Evolutionary conservation across 2,113 vertebrate genomes (phyloP), one percentile per base, ranked within the genome.

Genomic region (Buteo buteo): DNA sequence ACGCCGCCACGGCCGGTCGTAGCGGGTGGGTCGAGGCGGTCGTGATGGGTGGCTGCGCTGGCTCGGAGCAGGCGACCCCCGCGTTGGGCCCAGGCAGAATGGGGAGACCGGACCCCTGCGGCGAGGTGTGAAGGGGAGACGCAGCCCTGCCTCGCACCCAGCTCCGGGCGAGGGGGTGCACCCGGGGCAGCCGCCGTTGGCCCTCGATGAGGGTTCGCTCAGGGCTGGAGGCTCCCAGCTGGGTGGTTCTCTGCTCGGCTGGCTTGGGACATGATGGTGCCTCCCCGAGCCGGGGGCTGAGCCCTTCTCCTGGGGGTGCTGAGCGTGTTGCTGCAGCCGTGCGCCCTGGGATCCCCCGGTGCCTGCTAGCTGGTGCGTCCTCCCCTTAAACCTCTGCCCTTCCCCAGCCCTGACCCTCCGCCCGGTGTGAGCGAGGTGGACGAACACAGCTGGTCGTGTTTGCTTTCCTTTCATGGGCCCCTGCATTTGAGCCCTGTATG

Each of bases 171-270:
- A 10, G 38, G 47, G 34, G 18, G 4, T 10, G 36, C 1, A 4
- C 13, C 45, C 11, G n/a, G 28, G 36, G 7, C 20, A 22, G 28
- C 42, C 0, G 0, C 0, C 0, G 20, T 3, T 52, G 7, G 34
- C 44, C 40, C 24, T 38, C 9, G 16, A 0, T 2, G 21, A 45
- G 34, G 65, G 31, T 5, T 92, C 50, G 1, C 18, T 44, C 2
- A 0, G 18, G 80, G 44, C 36, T 67, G 86, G 76, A 64, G 31
- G 8, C 61, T 92, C 85, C 52, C 47, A 4, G 44, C 32, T 16
- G 47, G 9, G 31, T 15, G 28, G 65, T 34, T 64, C 32, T 58
- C 42, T 13, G 45, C 71, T 82, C 1, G 2, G 45, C 47, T 0
- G 0, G 0, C 25, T 21, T 42, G 81, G 40, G 29, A 47, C 7